Evolutionary conservation across 2,113 vertebrate species (phyloP).

Genomic region (Tyto alba): DNA sequence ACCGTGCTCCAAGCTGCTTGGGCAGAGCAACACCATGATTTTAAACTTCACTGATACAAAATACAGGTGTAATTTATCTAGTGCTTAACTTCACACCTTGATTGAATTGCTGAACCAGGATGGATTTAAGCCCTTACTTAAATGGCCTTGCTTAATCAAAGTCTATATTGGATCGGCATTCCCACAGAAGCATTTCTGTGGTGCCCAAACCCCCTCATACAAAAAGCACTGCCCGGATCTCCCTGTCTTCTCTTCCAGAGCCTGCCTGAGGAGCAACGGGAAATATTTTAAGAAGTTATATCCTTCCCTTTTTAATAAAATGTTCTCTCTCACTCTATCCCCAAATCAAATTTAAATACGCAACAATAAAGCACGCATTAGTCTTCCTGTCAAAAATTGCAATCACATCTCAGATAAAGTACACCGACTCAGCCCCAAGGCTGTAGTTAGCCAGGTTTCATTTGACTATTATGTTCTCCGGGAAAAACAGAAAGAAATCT

Average conservation of each 20-base stretch:
- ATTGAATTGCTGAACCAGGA: neutral
- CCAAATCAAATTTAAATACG: conserved; percentile 65
- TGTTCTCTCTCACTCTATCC: neutral
- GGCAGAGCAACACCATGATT: neutral
- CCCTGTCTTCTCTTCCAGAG: neutral
- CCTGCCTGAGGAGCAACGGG: neutral
- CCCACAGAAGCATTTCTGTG: neutral
- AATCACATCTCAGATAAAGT: conserved; percentile 25
- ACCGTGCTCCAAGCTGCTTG: neutral
- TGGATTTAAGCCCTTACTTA: neutral
- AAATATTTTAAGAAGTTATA: conserved; percentile 22
- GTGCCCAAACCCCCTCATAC: neutral
- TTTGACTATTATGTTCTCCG: neutral
- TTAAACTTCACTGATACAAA: neutral
- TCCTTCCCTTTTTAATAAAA: conserved; percentile 49
- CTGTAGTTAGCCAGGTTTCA: conserved; percentile 16
- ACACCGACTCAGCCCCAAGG: neutral
- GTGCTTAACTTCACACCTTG: neutral
- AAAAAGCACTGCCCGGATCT: neutral
- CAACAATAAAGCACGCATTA: conserved; percentile 50
- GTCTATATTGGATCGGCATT: neutral
- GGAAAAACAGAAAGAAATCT: conserved; percentile 30
- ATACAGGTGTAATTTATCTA: neutral
- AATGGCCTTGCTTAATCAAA: neutral
- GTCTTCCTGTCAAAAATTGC: conserved; percentile 48